Base-by-base conservation (phyloP, 2,113 vertebrate species). In the Boulengeromyrus knoepffleri region DNA sequence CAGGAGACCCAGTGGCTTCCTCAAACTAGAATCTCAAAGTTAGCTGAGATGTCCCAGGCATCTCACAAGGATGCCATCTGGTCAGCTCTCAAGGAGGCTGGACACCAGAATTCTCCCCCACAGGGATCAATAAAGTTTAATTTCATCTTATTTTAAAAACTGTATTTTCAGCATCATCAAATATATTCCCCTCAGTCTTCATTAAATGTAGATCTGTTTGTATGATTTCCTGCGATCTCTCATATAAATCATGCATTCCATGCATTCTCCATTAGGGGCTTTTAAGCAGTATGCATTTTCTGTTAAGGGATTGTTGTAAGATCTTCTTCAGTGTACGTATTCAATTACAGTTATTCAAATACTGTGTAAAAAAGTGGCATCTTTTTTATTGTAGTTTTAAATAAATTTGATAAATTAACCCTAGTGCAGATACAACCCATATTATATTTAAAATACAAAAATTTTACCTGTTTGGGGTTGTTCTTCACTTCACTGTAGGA, bases 381-480 rank as follows among this genome's bases (percentile, higher is more conserved):
- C 6, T 84, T 17, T 45, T 85, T 85, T 46, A 85, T 5, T 19
- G 36, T 80, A 80, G 21, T 47, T 85, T 85, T 45, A 24, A 24
- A 85, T 19, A 3, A 47, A 46, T 85, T 24, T 46, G 21, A 47
- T 7, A 49, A 85, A 85, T 24, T 39, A 45, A 85, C 19, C 45
- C 24, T 42, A 85, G 21, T 10, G n/a, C 83, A 46, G 6, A n/a
- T 24, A 47, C 42, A 45, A 24, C 21, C 83, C 45, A 85, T 45
- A 47, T 80, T 80, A 42, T 47, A 47, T 85, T 27, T 24, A 13
- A 5, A 10, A n/a, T 47, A 46, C 45, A 46, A 45, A 1, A 83
- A n/a, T 85, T 85, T 85, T 85, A 85, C 83, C 83, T 47, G 80
- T 46, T n/a, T 84, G 8, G 83, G 17, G 83, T 85, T 85, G n/a